phyloP scores from a whole-genome alignment of 2,797 vertebrate species.

The Onychomys torridus region DNA sequence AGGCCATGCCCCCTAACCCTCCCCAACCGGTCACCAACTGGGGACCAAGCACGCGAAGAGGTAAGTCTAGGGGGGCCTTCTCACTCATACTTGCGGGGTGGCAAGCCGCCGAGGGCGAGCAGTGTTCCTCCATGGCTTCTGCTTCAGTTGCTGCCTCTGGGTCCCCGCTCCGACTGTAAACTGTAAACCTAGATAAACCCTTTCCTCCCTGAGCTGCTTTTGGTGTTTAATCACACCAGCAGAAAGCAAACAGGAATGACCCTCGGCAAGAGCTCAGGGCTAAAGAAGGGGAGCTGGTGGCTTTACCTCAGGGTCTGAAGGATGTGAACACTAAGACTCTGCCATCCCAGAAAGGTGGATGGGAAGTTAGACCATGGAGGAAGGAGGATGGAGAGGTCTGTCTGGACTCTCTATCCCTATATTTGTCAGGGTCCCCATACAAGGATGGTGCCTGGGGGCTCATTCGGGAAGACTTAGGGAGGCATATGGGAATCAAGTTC shows the following conservation, averaged over 20 bases:
- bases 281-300: background rate
- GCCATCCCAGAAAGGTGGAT: background rate
- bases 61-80: too few species aligned
- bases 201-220: background rate
- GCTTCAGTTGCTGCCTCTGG: background rate
- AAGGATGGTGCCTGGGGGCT: background rate
- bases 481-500: background rate
- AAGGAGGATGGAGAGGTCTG: background rate
- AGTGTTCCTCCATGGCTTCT: background rate
- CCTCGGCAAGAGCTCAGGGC: background rate
- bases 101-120: background rate
- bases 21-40: background rate
- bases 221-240: background rate
- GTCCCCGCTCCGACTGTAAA: background rate
- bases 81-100: background rate
- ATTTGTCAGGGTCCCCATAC: background rate
- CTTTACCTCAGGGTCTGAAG: fast-evolving
- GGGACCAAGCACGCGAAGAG: background rate
- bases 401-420: background rate
- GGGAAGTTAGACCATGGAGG: background rate
- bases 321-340: background rate
- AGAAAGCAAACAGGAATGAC: background rate
- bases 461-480: background rate
- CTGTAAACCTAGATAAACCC: background rate
- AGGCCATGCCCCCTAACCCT: background rate